Evolutionary conservation across 2,888 invertebrate species (phyloP).

Genomic region (Psylliodes chrysocephalus): DNA sequence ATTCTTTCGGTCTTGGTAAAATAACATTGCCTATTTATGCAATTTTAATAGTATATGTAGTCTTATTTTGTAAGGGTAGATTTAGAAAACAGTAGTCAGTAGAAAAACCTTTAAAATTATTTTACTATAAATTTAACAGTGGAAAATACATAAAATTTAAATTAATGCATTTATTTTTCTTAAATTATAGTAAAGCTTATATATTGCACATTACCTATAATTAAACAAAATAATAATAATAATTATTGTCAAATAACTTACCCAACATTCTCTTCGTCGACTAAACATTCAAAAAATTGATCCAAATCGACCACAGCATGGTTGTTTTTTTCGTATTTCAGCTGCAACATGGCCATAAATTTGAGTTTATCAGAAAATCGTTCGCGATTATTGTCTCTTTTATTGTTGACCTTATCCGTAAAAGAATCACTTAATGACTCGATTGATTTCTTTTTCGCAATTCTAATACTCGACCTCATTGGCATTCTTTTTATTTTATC

Average conservation of each 20-base stretch:
- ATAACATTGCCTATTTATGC: too few species aligned
- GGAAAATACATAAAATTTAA: too few species aligned
- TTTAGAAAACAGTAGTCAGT: too few species aligned
- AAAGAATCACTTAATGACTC: constrained; percentile 53
- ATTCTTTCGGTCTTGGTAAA: too few species aligned
- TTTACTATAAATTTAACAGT: too few species aligned
- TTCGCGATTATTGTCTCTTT: constrained; percentile 40
- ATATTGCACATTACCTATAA: neutral
- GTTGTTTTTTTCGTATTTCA: constrained; percentile 49
- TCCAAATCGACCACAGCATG: constrained; percentile 24
- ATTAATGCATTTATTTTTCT: too few species aligned
- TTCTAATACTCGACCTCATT: constrained; percentile 57
- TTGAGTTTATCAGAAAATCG: constrained; percentile 54
- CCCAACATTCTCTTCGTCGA: constrained; percentile 11
- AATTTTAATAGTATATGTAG: too few species aligned
- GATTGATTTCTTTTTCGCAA: constrained; percentile 58
- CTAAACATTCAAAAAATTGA: constrained; percentile 17
- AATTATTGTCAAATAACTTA: constrained; percentile 8
- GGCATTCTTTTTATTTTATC: constrained; percentile 47
- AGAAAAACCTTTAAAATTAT: too few species aligned
- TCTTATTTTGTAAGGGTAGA: too few species aligned
- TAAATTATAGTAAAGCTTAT: too few species aligned
- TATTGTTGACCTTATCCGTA: constrained; percentile 47
- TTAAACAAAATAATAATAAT: neutral
- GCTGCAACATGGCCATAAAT: constrained; percentile 56